Evolutionary conservation across 2,797 vertebrate genomes (phyloP).

Genomic region (Anguilla megastoma): DNA sequence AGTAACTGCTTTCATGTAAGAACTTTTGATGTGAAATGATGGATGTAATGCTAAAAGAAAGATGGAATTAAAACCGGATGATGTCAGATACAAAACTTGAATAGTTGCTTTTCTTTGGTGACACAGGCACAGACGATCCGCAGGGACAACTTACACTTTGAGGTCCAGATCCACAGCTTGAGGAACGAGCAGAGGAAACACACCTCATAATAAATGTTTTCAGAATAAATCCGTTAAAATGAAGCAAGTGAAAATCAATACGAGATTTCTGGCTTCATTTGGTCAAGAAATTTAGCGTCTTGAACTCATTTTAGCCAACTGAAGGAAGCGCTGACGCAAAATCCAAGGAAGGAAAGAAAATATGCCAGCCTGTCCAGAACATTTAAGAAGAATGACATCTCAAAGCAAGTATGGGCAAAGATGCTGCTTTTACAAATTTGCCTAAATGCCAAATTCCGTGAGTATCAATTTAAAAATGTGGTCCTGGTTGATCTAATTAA

Average conservation of each 20-base stretch:
- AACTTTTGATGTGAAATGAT: background rate
- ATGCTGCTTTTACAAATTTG: background rate
- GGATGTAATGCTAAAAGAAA: background rate
- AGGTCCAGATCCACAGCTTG: background rate
- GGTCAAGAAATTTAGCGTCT: background rate
- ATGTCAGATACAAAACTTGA: background rate
- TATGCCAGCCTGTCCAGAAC: background rate
- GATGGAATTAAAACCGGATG: background rate
- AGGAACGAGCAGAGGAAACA: background rate
- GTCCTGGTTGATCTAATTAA: background rate
- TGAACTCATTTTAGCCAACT: constrained; percentile 12
- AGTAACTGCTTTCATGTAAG: too few relatives aligned
- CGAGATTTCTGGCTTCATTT: background rate
- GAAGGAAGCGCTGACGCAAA: constrained; percentile 15
- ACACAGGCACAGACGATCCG: background rate
- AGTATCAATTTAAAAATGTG: background rate
- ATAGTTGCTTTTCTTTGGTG: too few relatives aligned
- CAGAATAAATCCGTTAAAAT: background rate
- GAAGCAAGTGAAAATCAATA: background rate
- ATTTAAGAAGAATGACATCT: constrained; percentile 3
- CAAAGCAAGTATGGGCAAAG: background rate
- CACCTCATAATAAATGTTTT: background rate
- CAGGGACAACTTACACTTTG: background rate
- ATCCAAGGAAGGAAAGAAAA: background rate
- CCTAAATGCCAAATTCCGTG: background rate